These are phyloP conservation scores for Ips typographus DNA, from an alignment of 1,140 invertebrate genomes.

Conservation along the genomic window DNA sequence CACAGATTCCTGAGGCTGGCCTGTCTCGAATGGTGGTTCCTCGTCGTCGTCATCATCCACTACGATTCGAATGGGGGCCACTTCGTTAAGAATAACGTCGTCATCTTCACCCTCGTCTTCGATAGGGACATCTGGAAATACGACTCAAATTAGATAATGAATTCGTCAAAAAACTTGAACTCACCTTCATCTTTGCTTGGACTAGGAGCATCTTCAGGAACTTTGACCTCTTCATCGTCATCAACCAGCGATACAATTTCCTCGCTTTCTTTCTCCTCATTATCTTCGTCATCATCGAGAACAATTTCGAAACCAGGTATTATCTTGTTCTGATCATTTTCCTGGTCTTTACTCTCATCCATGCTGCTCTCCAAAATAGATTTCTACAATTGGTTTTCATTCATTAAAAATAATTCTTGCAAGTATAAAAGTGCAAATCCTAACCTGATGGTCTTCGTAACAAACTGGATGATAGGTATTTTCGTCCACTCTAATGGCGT, in stretches of 20 bases:
- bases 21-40: conserved; percentile 51
- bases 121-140: background rate
- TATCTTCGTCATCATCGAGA: conserved; percentile 49
- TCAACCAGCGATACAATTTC: conserved; percentile 41
- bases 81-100: conserved; percentile 60
- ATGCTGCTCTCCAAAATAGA: conserved; percentile 43
- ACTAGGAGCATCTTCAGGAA: conserved; percentile 28
- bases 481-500: conserved; percentile 75
- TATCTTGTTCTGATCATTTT: conserved; percentile 29
- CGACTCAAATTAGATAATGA: background rate
- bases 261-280: conserved; percentile 39
- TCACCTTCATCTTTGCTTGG: conserved; percentile 23
- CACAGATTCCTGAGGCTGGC: background rate
- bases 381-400: conserved; percentile 34
- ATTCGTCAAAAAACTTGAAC: background rate
- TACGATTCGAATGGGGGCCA: conserved; percentile 50
- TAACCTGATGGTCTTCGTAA: conserved; percentile 84
- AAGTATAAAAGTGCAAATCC: conserved; percentile 13
- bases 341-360: conserved; percentile 36
- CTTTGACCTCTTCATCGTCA: conserved; percentile 46
- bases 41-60: conserved; percentile 56
- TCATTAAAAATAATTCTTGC: background rate
- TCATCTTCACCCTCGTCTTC: conserved; percentile 53
- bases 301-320: conserved; percentile 46
- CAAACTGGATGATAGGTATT: conserved; percentile 89